phyloP scores from a whole-genome alignment of 2,113 vertebrate species.

The Bubo blakistoni region DNA sequence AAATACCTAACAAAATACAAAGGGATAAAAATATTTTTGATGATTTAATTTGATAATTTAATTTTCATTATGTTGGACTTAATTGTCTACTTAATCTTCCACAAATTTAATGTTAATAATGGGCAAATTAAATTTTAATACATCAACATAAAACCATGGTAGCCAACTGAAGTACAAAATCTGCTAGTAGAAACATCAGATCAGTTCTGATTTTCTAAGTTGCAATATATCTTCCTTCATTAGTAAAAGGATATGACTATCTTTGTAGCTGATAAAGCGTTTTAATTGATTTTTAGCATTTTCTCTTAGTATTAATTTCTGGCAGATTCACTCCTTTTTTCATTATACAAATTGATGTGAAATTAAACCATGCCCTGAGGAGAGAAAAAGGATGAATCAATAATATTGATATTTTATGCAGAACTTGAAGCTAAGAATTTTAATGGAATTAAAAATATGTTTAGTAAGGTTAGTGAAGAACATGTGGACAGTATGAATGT shows the following conservation, averaged over 20 bases:
- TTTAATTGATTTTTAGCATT: slow-evolving; percentile 30
- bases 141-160: background rate
- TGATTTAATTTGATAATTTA: background rate
- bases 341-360: slow-evolving; percentile 33
- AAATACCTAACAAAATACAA: background rate
- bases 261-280: background rate
- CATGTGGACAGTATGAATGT: background rate
- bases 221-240: background rate
- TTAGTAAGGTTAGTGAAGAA: background rate
- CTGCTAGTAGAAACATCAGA: background rate
- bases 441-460: background rate
- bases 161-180: background rate
- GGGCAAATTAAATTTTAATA: background rate
- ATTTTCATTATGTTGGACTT: background rate
- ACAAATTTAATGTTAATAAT: background rate
- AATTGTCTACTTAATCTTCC: background rate
- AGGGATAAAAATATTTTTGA: background rate
- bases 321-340: slow-evolving; percentile 17
- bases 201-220: background rate
- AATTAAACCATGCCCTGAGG: slow-evolving; percentile 17
- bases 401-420: slow-evolving; percentile 46
- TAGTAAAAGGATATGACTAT: background rate
- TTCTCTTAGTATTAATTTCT: background rate
- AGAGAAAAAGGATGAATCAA: slow-evolving; percentile 25
- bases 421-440: background rate